These are phyloP conservation scores for Ernsta delagoae DNA, from an alignment of 2,888 invertebrate species.

Conservation along the genomic window DNA sequence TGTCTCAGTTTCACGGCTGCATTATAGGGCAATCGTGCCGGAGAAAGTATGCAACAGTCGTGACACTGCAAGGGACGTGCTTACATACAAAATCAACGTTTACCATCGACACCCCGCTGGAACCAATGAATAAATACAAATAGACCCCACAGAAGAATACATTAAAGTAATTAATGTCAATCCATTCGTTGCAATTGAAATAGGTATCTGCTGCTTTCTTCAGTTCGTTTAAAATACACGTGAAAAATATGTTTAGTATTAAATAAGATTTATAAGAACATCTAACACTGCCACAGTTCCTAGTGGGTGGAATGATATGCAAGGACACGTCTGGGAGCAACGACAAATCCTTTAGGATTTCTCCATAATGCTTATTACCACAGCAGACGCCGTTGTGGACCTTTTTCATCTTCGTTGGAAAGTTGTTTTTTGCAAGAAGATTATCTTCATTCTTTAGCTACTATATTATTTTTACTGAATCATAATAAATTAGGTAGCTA, in stretches of 20 bases:
- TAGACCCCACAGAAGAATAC: slow-evolving; percentile 5
- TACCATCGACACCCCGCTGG: slow-evolving; percentile 28
- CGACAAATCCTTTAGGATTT: slow-evolving; percentile 48
- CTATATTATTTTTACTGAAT: too few relatives aligned
- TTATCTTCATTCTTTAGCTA: too few relatives aligned
- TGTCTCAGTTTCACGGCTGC: slow-evolving; percentile 53
- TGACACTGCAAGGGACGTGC: slow-evolving; percentile 67
- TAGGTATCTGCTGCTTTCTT: background rate
- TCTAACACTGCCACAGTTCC: background rate
- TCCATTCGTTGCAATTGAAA: background rate
- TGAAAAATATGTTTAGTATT: background rate
- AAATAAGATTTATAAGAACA: slow-evolving; percentile 24
- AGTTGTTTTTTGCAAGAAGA: background rate
- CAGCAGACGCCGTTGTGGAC: slow-evolving; percentile 55
- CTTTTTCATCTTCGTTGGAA: slow-evolving; percentile 3
- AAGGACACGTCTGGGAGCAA: slow-evolving; percentile 58
- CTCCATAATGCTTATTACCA: slow-evolving; percentile 67
- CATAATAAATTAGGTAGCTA: too few relatives aligned
- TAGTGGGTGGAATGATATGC: slow-evolving; percentile 47
- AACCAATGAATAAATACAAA: slow-evolving; percentile 20
- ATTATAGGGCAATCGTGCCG: slow-evolving; percentile 72
- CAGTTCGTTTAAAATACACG: background rate
- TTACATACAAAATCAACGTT: slow-evolving; percentile 38
- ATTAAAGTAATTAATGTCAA: slow-evolving; percentile 3
- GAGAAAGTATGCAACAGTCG: slow-evolving; percentile 71